These are phyloP conservation scores for Emydocephalus ijimae DNA, from an alignment of 2,113 vertebrate species.

Conservation along the genomic window DNA sequence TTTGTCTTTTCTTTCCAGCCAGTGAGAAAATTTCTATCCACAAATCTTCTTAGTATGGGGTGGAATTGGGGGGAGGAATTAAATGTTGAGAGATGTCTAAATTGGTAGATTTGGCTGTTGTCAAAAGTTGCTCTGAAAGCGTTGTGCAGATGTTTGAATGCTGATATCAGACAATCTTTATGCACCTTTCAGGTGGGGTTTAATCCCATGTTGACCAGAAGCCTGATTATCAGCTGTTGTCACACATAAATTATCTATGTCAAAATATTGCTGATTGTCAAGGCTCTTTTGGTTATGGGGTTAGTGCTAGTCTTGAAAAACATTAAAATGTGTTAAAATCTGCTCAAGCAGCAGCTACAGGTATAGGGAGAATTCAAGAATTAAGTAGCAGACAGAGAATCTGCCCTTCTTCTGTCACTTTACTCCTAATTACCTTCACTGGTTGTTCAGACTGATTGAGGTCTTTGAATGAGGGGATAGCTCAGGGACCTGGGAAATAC, in stretches of 20 bases:
- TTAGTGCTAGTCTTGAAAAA: neutral
- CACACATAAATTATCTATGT: neutral
- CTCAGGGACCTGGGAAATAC: neutral
- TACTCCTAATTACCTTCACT: neutral
- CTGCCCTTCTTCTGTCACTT: neutral
- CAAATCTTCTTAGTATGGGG: neutral
- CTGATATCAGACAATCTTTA: neutral
- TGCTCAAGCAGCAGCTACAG: neutral
- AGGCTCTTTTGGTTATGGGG: neutral
- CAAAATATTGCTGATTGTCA: neutral
- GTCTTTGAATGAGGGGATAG: neutral
- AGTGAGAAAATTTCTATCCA: neutral
- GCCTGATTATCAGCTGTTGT: neutral
- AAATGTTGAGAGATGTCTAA: neutral
- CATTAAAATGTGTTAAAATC: neutral
- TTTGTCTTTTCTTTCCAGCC: neutral
- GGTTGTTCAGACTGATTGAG: neutral
- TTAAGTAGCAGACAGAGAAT: neutral
- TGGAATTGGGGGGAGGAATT: neutral
- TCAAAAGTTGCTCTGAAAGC: neutral
- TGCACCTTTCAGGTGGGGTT: neutral
- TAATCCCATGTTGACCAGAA: neutral
- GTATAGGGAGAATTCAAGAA: neutral
- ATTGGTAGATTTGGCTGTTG: neutral
- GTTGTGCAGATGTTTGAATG: neutral